Base-by-base conservation (phyloP, 2,888 invertebrate genomes). In the Tortrix viridana region DNA sequence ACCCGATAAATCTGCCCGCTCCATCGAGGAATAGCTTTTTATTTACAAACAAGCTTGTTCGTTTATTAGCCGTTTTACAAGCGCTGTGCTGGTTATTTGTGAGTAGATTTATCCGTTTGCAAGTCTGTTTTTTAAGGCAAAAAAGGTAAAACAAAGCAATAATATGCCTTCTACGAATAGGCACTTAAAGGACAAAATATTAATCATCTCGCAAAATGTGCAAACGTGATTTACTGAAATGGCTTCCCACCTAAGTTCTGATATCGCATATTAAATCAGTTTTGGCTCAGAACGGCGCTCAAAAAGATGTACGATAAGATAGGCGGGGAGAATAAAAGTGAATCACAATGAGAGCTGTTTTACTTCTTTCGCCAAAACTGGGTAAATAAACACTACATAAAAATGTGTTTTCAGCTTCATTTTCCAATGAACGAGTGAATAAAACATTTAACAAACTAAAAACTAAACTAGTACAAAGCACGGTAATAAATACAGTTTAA, bases 21-120 rank as follows among this genome's bases (percentile, higher is more conserved):
- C 74, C 81, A 79, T 83, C 77, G 81, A 79, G 80, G 80, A 84
- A 84, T 84, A 79, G 80, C 82, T 80, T 86, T 86, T 86, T 86
- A 86, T 86, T 84, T 79, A 77, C 76, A 74, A 74, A 76, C 74
- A 74, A 77, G 74, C 72, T 73, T 75, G 77, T 79, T 82, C 79
- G 81, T 84, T 82, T 84, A 80, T 84, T 80, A 79, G 78, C 77
- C 77, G 77, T 70, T 75, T 74, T 77, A 73, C 72, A 71, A 64
- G 69, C 67, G 68, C 60, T 67, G 69, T 75, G 72, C 72, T 71
- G 75, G 76, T 76, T 78, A 78, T 78, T 78, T 77, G 77, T 68
- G 70, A 71, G 70, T 72, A 2, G 67, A 69, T 72, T 65, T 62
- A 57, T 49, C 58, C 54, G 49, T 57, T 67, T 37, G 47, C 57